These are phyloP conservation scores for Calidris pugnax DNA, from an alignment of 2,113 vertebrate genomes.

Conservation along the genomic window DNA sequence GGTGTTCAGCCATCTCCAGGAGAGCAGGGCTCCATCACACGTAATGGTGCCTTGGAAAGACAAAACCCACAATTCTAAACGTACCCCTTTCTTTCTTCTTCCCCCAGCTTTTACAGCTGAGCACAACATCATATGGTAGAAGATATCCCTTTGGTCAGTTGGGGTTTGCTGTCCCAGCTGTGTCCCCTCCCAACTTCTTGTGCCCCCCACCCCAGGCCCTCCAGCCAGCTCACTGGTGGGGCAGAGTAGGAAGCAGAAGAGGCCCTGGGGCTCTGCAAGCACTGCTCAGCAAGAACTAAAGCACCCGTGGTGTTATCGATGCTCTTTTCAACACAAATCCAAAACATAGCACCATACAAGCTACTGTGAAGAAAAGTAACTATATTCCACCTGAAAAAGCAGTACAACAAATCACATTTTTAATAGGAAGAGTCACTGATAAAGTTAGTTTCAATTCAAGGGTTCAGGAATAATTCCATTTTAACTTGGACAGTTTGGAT, in stretches of 20 bases:
- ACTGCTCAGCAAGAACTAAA: background rate
- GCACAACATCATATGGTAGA: accelerated
- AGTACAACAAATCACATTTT: background rate
- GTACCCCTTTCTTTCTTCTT: accelerated
- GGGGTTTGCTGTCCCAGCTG: background rate
- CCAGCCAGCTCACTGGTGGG: background rate
- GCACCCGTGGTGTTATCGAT: background rate
- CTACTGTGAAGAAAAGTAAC: background rate
- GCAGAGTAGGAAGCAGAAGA: background rate
- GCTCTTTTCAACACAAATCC: background rate
- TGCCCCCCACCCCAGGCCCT: background rate
- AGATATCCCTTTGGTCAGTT: background rate
- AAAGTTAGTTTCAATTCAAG: background rate
- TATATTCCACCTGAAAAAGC: background rate
- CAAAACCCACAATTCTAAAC: accelerated
- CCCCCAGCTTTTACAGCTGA: background rate
- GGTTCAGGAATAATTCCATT: background rate
- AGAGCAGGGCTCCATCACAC: accelerated
- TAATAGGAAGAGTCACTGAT: background rate
- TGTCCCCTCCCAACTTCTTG: background rate
- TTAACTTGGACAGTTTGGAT: background rate
- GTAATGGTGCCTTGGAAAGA: accelerated
- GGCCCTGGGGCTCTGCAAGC: background rate
- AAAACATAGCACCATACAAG: background rate
- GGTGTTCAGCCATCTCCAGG: background rate